phyloP scores from a whole-genome alignment of 2,888 invertebrate species.

The Blomia tropicalis region DNA sequence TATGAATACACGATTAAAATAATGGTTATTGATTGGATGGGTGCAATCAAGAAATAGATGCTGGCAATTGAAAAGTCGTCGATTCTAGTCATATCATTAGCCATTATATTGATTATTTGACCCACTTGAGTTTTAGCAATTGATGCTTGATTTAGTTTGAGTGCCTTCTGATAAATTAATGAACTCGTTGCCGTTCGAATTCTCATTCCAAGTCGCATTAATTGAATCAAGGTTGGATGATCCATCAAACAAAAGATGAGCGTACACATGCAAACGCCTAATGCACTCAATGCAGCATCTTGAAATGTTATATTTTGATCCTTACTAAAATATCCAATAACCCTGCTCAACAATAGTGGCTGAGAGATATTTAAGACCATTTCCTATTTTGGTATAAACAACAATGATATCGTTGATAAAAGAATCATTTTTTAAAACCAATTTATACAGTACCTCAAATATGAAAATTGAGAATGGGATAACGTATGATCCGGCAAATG shows the following conservation, averaged over 20 bases:
- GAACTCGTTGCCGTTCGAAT: conserved; percentile 63
- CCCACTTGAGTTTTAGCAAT: conserved; percentile 71
- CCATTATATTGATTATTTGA: conserved; percentile 77
- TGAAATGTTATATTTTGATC: conserved; percentile 32
- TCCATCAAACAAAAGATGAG: conserved; percentile 57
- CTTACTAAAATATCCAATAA: conserved; percentile 38
- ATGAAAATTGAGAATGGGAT: not conserved
- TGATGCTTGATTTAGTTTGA: conserved; percentile 50
- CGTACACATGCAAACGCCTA: conserved; percentile 53
- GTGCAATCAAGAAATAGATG: conserved; percentile 80
- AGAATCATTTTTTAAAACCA: no score
- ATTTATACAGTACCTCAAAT: no score
- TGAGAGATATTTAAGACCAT: conserved; percentile 34
- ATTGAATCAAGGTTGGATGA: conserved; percentile 74
- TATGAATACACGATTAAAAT: conserved; percentile 60
- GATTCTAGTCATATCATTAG: conserved; percentile 82
- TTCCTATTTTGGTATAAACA: no score
- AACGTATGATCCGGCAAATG: not conserved
- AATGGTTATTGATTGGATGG: conserved; percentile 60
- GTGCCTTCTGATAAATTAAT: conserved; percentile 60
- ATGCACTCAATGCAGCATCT: conserved; percentile 58
- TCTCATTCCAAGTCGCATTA: conserved; percentile 62
- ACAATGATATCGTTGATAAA: no score
- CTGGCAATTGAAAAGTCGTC: conserved; percentile 55
- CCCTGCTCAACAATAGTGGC: conserved; percentile 37